Conservation (phyloP, 2,113 vertebrate genomes). For the Sapayoa aenigma region DNA sequence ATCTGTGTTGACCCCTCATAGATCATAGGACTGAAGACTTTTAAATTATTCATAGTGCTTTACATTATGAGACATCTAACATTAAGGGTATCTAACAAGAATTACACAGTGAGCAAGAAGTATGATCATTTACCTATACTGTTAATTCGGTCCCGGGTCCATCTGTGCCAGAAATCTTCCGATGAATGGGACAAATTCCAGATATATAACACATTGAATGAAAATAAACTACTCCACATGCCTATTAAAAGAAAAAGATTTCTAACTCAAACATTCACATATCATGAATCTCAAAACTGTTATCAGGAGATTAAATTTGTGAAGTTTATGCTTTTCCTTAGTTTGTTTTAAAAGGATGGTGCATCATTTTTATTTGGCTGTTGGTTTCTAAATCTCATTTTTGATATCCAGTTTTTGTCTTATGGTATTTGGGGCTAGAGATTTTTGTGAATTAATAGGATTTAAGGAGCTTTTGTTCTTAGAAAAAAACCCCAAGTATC, state of each 20-base stretch:
- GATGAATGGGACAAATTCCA: conserved; percentile 75
- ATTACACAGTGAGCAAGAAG: background rate
- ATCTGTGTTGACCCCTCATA: background rate
- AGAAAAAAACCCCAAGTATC: accelerated
- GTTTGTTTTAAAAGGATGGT: background rate
- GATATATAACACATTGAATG: conserved; percentile 76
- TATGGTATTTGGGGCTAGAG: background rate
- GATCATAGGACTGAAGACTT: background rate
- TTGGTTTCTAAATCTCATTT: background rate
- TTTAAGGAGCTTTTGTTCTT: background rate
- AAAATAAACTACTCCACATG: conserved; percentile 81
- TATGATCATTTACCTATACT: conserved; percentile 68
- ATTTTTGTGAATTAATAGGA: background rate
- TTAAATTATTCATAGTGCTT: background rate
- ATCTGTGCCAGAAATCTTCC: conserved; percentile 78
- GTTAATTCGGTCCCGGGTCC: conserved; percentile 68
- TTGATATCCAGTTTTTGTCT: background rate
- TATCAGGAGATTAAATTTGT: background rate
- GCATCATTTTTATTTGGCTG: background rate
- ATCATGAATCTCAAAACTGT: background rate
- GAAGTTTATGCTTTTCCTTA: background rate
- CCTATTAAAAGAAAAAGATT: conserved; percentile 58
- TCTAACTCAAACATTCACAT: background rate
- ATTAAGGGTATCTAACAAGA: background rate
- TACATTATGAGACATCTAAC: background rate